Evolutionary conservation across 2,797 vertebrate genomes (phyloP), one percentile per base, ranked within the genome.

Genomic region (Etheostoma nigrum): DNA sequence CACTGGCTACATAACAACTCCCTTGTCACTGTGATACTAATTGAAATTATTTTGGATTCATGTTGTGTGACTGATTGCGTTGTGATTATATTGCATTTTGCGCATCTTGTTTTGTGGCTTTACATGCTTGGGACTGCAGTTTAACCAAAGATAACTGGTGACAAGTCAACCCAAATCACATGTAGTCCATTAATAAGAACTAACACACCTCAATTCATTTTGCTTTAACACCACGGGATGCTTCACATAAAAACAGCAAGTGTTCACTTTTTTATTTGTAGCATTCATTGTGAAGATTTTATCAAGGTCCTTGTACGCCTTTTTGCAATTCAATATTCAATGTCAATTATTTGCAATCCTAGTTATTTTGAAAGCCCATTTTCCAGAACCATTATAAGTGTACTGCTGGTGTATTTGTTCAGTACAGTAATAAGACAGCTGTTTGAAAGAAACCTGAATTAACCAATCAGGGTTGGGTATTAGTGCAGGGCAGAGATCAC

Each of bases 1-100:
- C 67, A 84, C 45, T 77, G 80, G 80, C 88, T 85, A 86, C 57
- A 78, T 79, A 81, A 89, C 82, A 84, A 67, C 66, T 81, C 86
- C 76, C 82, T 67, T 33, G 86, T 89, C 80, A 75, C 76, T 63
- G 74, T 78, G 76, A 81, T 42, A 55, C 76, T 85, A 88, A 89
- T 79, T 85, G 81, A 87, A 86, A 83, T 77, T 52, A 77, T 78
- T 84, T 40, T 49, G 53, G 80, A 83, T 88, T 81, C 62, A 81
- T 81, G 72, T 85, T 70, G 76, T 85, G 71, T 84, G 85, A 89
- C 88, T 75, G 80, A 85, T 61, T 14, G 64, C 76, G 33, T 74
- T 74, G 65, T 69, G 54, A 82, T 83, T 76, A 68, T 42, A 40
- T 23, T 53, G 45, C 52, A 76, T 65, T 67, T 61, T 72, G 64